A percentile compares a stretch with the other conserved stretches of the same genome.
phyloP scores from a whole-genome alignment of 2,113 vertebrate species.

The Tupaia tana region DNA sequence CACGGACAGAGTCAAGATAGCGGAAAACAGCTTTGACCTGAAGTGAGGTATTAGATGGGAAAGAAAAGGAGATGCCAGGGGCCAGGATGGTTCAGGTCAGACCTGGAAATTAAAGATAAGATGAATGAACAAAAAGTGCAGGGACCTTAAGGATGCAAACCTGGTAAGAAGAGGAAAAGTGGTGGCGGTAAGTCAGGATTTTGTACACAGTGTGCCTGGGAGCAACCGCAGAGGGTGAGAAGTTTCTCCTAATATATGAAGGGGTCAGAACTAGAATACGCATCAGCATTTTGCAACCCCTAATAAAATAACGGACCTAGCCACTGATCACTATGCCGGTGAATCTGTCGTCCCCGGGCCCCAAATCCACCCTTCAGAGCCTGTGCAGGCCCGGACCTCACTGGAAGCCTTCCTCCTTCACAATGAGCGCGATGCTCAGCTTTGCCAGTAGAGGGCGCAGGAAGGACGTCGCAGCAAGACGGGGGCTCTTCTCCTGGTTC shows the following conservation, averaged over 20 bases:
- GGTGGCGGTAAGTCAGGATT: background rate
- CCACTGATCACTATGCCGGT: background rate
- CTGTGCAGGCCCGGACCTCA: background rate
- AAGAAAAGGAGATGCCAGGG: background rate
- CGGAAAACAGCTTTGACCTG: background rate
- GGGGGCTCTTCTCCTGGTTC: background rate
- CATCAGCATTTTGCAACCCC: background rate
- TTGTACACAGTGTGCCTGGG: background rate
- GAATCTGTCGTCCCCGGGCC: background rate
- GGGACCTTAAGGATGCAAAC: background rate
- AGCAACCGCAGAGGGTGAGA: background rate
- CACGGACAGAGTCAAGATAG: background rate
- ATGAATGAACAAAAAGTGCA: background rate
- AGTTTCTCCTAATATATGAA: background rate
- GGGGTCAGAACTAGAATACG: background rate
- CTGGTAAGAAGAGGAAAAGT: background rate
- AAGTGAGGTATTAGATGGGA: background rate
- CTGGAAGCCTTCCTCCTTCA: background rate
- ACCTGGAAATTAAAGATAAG: background rate
- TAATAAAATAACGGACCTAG: background rate
- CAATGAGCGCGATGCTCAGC: background rate
- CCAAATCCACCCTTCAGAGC: background rate
- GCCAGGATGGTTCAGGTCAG: background rate
- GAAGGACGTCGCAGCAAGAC: background rate
- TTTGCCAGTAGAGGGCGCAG: constrained; percentile 53